Evolutionary conservation across 2,888 invertebrate genomes (phyloP).

Genomic region (Cetonia aurata): DNA sequence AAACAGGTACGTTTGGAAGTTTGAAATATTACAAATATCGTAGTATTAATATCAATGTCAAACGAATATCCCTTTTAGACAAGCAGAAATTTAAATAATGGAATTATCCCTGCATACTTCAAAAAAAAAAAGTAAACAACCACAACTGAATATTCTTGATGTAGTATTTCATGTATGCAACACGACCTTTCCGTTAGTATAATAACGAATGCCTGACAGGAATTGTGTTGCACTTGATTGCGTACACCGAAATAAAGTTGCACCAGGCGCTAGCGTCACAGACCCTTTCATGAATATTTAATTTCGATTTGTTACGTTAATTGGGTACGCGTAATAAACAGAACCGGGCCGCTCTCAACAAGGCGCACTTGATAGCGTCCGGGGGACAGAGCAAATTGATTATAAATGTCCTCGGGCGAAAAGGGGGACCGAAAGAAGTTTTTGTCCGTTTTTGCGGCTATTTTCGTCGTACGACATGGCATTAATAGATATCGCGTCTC

Average conservation of each 20-base stretch:
- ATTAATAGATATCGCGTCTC: slow-evolving; percentile 18
- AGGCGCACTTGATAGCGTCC: slow-evolving; percentile 3
- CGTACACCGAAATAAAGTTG: slow-evolving; percentile 19
- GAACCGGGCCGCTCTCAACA: neutral
- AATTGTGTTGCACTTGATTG: slow-evolving; percentile 15
- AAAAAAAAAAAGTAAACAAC: too few species aligned
- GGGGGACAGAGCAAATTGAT: slow-evolving; percentile 50
- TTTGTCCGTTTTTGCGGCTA: slow-evolving; percentile 24
- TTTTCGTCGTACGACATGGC: neutral
- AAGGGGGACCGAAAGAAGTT: slow-evolving; percentile 19
- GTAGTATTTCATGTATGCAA: neutral
- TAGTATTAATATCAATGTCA: too few species aligned
- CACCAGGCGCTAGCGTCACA: slow-evolving; percentile 6
- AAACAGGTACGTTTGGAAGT: too few species aligned
- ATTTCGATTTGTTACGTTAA: slow-evolving; percentile 39
- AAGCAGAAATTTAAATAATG: too few species aligned
- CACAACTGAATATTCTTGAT: too few species aligned
- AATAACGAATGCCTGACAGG: neutral
- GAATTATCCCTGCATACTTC: too few species aligned
- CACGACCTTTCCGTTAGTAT: neutral
- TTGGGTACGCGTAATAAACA: slow-evolving; percentile 32
- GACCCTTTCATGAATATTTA: slow-evolving; percentile 37
- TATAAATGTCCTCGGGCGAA: slow-evolving; percentile 44
- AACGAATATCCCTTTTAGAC: too few species aligned
- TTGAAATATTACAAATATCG: too few species aligned